phyloP scores from a whole-genome alignment of 2,888 invertebrate genomes.

The Perdita meconis region DNA sequence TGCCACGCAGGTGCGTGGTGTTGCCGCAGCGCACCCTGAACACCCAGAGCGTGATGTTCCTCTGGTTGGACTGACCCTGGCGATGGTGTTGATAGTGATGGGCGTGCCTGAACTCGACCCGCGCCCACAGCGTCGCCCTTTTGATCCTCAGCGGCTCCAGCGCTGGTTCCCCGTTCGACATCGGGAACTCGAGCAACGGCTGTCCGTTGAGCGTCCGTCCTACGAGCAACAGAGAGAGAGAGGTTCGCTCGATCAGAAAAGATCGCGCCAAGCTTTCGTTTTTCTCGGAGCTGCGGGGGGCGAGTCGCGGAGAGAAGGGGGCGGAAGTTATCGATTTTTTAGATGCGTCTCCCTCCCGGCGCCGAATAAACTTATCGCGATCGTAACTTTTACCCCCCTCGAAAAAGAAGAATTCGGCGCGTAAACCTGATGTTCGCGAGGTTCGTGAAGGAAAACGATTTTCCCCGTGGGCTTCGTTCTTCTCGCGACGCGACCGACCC shows the following conservation, averaged over 20 bases:
- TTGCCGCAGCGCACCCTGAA: constrained; percentile 88
- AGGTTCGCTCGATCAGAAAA: not conserved
- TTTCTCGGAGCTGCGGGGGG: no score
- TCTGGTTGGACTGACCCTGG: constrained; percentile 77
- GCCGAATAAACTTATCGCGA: constrained; percentile 10
- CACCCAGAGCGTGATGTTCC: constrained; percentile 89
- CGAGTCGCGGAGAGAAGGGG: no score
- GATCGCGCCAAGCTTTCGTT: constrained; percentile 12
- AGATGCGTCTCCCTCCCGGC: not conserved
- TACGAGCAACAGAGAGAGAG: constrained; percentile 80
- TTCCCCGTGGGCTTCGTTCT: constrained; percentile 52
- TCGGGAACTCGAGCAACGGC: constrained; percentile 93
- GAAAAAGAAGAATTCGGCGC: not conserved
- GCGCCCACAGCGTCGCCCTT: constrained; percentile 92
- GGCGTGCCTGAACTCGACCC: constrained; percentile 86
- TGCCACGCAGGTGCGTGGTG: constrained; percentile 87
- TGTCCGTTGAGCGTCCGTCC: constrained; percentile 94
- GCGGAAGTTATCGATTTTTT: constrained; percentile 31
- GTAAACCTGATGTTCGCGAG: not conserved
- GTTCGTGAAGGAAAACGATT: constrained; percentile 28
- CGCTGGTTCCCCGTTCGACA: constrained; percentile 85
- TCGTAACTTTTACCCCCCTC: constrained; percentile 9
- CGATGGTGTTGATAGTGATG: constrained; percentile 82
- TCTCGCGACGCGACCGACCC: constrained; percentile 23
- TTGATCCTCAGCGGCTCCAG: constrained; percentile 89